phyloP scores from a whole-genome alignment of 2,888 invertebrate genomes.

The Prosapia bicincta region DNA sequence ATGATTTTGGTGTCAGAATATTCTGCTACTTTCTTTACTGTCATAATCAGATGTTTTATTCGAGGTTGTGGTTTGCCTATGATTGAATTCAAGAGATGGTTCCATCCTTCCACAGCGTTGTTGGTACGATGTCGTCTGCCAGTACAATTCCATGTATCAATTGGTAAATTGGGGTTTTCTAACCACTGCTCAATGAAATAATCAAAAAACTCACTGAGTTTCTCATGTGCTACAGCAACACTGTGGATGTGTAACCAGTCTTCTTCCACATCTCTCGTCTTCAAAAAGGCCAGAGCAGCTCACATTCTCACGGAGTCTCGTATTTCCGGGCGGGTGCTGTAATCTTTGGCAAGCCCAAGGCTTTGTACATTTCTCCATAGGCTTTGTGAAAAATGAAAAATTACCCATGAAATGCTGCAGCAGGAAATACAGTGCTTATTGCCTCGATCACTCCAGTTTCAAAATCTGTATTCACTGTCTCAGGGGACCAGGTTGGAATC shows the following conservation, averaged over 20 bases:
- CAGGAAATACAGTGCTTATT: no score
- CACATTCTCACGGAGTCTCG: neutral
- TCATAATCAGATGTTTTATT: conserved; percentile 1
- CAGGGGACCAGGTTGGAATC: no score
- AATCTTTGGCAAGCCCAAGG: neutral
- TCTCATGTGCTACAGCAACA: neutral
- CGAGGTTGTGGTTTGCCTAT: neutral
- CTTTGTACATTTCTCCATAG: no score
- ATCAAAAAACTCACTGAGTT: neutral
- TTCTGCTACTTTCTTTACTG: neutral
- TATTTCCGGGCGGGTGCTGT: neutral
- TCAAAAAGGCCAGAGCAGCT: conserved; percentile 5
- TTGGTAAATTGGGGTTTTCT: conserved; percentile 2
- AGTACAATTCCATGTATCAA: neutral
- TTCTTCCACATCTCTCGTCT: neutral
- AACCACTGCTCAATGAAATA: conserved; percentile 14
- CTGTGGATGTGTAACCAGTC: neutral
- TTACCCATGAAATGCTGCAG: no score
- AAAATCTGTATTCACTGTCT: no score
- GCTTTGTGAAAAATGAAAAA: no score
- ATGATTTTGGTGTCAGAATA: neutral
- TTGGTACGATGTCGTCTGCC: conserved; percentile 1
- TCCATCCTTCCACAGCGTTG: conserved; percentile 20
- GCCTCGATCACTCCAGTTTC: no score
- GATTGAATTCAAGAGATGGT: neutral